phyloP scores from a whole-genome alignment of 2,797 vertebrate genomes.

The Nothura maculosa region DNA sequence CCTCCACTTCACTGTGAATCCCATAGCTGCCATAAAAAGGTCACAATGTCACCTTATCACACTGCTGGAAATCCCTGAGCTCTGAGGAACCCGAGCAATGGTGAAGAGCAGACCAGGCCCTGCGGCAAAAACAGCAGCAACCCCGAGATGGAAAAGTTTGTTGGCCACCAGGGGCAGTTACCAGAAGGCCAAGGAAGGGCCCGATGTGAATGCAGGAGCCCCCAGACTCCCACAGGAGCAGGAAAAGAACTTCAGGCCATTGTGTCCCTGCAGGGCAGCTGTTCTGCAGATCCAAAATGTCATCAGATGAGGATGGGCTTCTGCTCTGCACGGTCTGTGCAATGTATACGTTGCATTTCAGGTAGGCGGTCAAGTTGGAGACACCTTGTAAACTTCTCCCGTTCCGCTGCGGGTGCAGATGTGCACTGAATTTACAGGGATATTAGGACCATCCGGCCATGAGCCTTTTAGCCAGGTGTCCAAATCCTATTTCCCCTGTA shows the following conservation, averaged over 20 bases:
- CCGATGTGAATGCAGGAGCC: neutral
- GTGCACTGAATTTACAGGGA: neutral
- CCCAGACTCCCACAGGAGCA: neutral
- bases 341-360: neutral
- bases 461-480: neutral
- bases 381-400: neutral
- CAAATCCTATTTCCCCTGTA: neutral
- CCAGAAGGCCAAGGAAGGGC: neutral
- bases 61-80: neutral
- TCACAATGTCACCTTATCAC: neutral
- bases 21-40: constrained; percentile 12
- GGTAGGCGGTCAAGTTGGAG: neutral
- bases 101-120: neutral
- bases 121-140: neutral
- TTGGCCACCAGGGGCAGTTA: neutral
- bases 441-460: neutral
- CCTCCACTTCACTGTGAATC: neutral
- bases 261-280: neutral
- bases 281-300: neutral
- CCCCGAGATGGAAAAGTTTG: neutral
- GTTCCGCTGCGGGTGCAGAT: neutral
- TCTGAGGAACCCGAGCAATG: neutral
- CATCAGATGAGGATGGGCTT: neutral
- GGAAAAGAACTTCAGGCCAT: neutral
- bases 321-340: neutral